A percentile compares a stretch with the other conserved stretches of the same genome.
Evolutionary conservation across 64 coral and sea anemone genomes (phyloP).

Genomic region (Montipora efflorescens): DNA sequence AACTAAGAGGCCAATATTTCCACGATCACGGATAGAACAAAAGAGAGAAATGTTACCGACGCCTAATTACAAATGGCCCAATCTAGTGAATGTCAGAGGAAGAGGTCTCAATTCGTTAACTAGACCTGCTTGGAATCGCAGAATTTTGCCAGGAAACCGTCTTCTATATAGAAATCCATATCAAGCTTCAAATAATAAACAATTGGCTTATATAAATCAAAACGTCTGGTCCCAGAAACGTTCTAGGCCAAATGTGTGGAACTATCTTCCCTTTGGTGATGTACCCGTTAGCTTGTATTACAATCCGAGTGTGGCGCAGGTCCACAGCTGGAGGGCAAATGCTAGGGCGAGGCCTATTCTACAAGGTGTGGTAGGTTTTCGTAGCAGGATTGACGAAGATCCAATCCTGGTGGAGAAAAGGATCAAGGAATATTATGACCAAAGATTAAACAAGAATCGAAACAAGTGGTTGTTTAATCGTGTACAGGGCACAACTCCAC

Average conservation of each 20-base stretch:
- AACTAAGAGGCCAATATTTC: not conserved
- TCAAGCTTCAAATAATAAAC: constrained; percentile 2
- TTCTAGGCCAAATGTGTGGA: not conserved
- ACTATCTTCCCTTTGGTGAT: not conserved
- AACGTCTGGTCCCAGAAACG: not conserved
- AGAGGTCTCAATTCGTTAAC: not conserved
- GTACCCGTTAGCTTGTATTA: not conserved
- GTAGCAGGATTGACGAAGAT: constrained; percentile 26
- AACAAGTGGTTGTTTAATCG: constrained; percentile 87
- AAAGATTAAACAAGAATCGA: constrained; percentile 62
- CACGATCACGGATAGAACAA: not conserved
- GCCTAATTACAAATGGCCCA: not conserved
- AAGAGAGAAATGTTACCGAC: not conserved
- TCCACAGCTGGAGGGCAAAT: not conserved
- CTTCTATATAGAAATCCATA: not conserved
- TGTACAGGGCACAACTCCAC: constrained; percentile 74
- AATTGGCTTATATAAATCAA: not conserved
- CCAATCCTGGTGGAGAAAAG: constrained; percentile 31
- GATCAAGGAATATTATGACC: constrained; percentile 80
- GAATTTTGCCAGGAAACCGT: not conserved
- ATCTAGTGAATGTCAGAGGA: not conserved
- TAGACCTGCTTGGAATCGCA: not conserved
- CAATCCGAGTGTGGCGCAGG: not conserved
- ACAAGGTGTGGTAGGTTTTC: not conserved
- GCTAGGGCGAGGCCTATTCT: not conserved